A percentile compares a stretch with the other conserved stretches of the same genome.
Evolutionary conservation across 2,888 invertebrate species (phyloP).

Genomic region (Ectropis crepuscularia): DNA sequence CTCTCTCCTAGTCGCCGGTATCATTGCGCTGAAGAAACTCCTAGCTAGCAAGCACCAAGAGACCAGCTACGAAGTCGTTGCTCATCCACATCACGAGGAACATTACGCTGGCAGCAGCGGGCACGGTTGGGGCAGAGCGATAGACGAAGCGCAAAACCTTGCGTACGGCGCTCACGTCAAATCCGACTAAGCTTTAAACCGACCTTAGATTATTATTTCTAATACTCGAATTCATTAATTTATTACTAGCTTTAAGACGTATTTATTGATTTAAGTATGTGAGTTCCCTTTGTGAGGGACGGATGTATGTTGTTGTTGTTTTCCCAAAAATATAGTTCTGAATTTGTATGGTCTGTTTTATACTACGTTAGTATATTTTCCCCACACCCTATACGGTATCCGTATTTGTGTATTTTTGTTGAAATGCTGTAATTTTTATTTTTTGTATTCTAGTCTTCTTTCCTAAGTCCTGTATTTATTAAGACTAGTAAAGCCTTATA

Average conservation of each 20-base stretch:
- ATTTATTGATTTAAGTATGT: constrained; percentile 76
- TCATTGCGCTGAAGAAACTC: constrained; percentile 89
- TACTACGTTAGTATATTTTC: constrained; percentile 78
- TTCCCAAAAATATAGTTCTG: constrained; percentile 73
- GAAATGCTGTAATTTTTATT: constrained; percentile 56
- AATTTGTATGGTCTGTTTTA: constrained; percentile 75
- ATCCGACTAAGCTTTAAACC: constrained; percentile 55
- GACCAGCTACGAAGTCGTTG: constrained; percentile 91
- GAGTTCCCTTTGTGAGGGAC: constrained; percentile 71
- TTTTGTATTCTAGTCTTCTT: constrained; percentile 68
- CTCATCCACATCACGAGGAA: constrained; percentile 86
- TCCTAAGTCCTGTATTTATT: constrained; percentile 59
- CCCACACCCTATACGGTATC: constrained; percentile 77
- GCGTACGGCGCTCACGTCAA: constrained; percentile 85
- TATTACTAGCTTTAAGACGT: constrained; percentile 75
- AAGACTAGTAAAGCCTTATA: constrained; percentile 47
- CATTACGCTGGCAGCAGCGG: constrained; percentile 79
- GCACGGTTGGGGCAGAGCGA: constrained; percentile 88
- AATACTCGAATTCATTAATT: constrained; percentile 41
- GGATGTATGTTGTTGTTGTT: constrained; percentile 69
- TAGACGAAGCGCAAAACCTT: constrained; percentile 82
- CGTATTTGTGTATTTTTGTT: constrained; percentile 78
- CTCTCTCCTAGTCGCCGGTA: constrained; percentile 90
- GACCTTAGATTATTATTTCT: constrained; percentile 33
- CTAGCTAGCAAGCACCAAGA: constrained; percentile 88